Evolutionary conservation across 2,797 vertebrate species (phyloP).

Genomic region (Erethizon dorsatum): DNA sequence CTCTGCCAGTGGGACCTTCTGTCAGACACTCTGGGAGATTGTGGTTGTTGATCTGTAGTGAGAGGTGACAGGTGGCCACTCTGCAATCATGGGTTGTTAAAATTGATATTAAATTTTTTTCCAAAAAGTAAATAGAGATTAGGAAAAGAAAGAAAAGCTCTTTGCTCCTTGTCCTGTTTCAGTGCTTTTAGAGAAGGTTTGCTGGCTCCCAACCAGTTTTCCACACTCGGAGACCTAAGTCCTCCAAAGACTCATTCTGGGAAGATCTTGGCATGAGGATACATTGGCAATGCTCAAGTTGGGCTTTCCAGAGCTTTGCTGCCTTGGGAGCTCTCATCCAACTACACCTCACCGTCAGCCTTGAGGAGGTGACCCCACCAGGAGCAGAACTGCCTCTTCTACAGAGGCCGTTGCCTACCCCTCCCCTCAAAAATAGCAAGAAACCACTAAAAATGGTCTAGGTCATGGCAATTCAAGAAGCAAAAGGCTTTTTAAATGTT

Average conservation of each 20-base stretch:
- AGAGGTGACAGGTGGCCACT: conserved; percentile 73
- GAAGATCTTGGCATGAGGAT: conserved; percentile 64
- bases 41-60: conserved; percentile 54
- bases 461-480: background rate
- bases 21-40: conserved; percentile 29
- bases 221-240: conserved; percentile 68
- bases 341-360: background rate
- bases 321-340: background rate
- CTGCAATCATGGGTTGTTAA: conserved; percentile 64
- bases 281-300: background rate
- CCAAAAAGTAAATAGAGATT: conserved; percentile 37
- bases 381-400: background rate
- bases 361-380: background rate
- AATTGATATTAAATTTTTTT: conserved; percentile 68
- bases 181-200: conserved; percentile 59
- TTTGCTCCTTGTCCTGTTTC: background rate
- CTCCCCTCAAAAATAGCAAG: background rate
- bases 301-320: background rate
- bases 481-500: background rate
- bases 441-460: background rate
- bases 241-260: conserved; percentile 72
- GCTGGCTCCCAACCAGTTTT: conserved; percentile 71
- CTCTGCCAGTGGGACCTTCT: conserved; percentile 70
- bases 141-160: conserved; percentile 36
- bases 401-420: background rate